Evolutionary conservation across 2,113 vertebrate species (phyloP), one percentile per base, ranked within the genome.

Genomic region (Oryzias celebensis): DNA sequence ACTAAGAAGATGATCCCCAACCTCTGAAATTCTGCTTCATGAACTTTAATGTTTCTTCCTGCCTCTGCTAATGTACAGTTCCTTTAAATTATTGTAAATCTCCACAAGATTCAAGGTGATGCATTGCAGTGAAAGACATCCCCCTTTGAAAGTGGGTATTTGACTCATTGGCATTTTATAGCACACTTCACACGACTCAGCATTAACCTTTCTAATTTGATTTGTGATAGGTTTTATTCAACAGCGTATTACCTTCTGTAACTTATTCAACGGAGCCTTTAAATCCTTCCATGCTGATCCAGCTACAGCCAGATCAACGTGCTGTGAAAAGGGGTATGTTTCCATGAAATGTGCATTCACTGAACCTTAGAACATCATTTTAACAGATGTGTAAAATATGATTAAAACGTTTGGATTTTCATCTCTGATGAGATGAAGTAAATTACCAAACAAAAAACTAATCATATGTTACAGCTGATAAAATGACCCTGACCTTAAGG

Each of bases 141-240:
- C 46, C 55, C 49, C 48, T 68, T 78, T 51, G 68, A 78, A 85
- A 58, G 54, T 70, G 55, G 47, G 65, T 63, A 41, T 70, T 71
- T 75, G 50, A 36, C 36, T 36, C 36, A 36, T 56, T 70, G 75
- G 63, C 60, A 73, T 83, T 87, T 85, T 58, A 83, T 58, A 70
- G 77, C 60, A 63, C 72, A 71, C 70, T 84, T 85, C 83, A 73
- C 72, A 51, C 49, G 13, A 51, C 49, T 81, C 55, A 56, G 60
- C 54, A 51, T 78, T 81, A 71, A 70, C 75, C 72, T 74, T 50
- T 67, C 59, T 64, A 55, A 73, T 73, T 65, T 75, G 68, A 71
- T 74, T 77, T 77, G 68, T 77, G 71, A 73, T 71, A 69, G 26
- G 54, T 82, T 78, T 71, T 74, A 75, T 69, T 80, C 17, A 13